Base-by-base conservation (phyloP, 2,113 vertebrate genomes). In the Willisornis vidua region DNA sequence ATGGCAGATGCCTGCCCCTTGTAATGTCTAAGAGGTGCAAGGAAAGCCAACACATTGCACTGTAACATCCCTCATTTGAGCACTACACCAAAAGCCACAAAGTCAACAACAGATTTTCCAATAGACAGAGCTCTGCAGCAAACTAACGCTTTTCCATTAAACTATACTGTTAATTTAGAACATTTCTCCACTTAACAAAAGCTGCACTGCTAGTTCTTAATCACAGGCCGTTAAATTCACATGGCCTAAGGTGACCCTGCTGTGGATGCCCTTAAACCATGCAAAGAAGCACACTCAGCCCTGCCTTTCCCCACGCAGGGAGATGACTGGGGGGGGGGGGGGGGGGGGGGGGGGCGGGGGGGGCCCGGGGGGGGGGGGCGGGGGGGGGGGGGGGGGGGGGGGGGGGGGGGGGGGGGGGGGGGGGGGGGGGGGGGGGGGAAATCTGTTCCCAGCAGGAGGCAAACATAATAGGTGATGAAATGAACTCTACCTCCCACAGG, bases 391-490 rank as follows among this genome's bases (percentile, higher is more conserved):
- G 82, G 61, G 10, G 63, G 82, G 94, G 82, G 61, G 10, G 63
- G 82, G 94, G 82, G 61, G 10, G 63, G 82, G 94, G 82, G 61
- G 10, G 63, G 82, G 94, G 82, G 61, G 10, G 63, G 82, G 94
- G 82, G 61, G 10, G 63, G 82, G 94, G 82, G 61, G 10, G 39
- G 39, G 37, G 37, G 37, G 37, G 37, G 37, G 37, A 10, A 41
- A 41, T 90, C 88, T 95, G 95, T 87, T 95, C 94, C 93, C 93
- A 93, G 90, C 83, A 2, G 92, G 94, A 93, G 83, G 92, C 88
- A 93, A 97, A 84, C 92, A 92, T 81, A 95, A 96, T 86, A 94
- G 92, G 92, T 93, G 93, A 96, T 87, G 80, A 90, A 96, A 90
- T 93, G 86, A 96, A 79, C 94, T 52, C 83, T 70, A 75, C 94